Base-by-base conservation (phyloP, 2,888 invertebrate species). In the Brachypterus glaber region DNA sequence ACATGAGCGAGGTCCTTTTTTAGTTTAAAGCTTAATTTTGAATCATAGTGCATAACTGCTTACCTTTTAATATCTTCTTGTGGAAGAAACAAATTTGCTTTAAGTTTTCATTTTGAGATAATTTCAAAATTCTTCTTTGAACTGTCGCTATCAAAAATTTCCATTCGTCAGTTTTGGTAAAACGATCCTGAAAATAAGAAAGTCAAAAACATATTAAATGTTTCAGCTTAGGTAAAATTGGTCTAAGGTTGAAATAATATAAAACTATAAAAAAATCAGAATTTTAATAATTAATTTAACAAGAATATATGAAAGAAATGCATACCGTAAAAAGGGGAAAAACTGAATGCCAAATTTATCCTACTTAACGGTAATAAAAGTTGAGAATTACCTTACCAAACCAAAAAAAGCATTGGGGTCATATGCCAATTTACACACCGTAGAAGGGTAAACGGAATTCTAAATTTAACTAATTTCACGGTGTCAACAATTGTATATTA, bases 151-250 rank as follows among this genome's bases (percentile, higher is more conserved):
- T 59, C 24, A 69, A 43, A 36, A 61, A 59, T 48, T 67, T 66
- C 67, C 68, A 68, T 42, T 70, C 69, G 25, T 64, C 63, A 13
- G 61, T 58, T 47, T 55, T 58, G 3, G 52, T 54, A 40, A 68
- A 66, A 31, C 64, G 60, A 46, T 69, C 69, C 67, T 67, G 30
- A 38, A 57, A 57, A 21, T n/a, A n/a, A n/a, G n/a, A n/a, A n/a
- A n/a, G n/a, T n/a, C n/a, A n/a, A n/a, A n/a, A n/a, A n/a, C n/a
- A n/a, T n/a, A n/a, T n/a, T n/a, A 33, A 40, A 35, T 33, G 12
- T 13, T 33, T 43, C 17, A 14, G 17, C 36, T 27, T 4, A 3
- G 11, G 15, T 24, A 16, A 30, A 17, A 11, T 9, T 2, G 32
- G n/a, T 12, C 18, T 16, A 30, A 12, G 24, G 8, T 25, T 7